phyloP scores from a whole-genome alignment of 2,797 vertebrate genomes.

The Hippoglossus hippoglossus region DNA sequence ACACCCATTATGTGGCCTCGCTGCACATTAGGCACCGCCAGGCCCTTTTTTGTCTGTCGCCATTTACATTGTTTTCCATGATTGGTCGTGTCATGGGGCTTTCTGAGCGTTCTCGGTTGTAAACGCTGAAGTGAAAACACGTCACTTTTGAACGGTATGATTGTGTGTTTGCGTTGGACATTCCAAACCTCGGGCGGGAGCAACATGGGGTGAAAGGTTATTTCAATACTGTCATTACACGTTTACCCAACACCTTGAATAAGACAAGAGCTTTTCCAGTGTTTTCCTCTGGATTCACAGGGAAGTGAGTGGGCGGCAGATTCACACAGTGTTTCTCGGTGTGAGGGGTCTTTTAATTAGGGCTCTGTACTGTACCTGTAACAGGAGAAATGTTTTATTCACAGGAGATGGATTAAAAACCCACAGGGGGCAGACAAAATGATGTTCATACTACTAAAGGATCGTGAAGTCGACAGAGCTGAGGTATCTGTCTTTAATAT shows the following conservation, averaged over 20 bases:
- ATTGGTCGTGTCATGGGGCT: constrained; percentile 40
- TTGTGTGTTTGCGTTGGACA: constrained; percentile 64
- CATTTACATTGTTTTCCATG: constrained; percentile 50
- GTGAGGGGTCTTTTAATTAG: constrained; percentile 24
- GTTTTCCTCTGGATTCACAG: constrained; percentile 21
- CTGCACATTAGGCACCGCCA: constrained; percentile 47
- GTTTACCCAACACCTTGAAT: constrained; percentile 20
- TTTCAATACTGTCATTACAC: constrained; percentile 48
- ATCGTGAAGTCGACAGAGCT: not conserved
- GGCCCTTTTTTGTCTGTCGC: constrained; percentile 65
- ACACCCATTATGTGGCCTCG: constrained; percentile 67
- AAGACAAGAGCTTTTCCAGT: constrained; percentile 28
- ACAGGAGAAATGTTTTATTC: constrained; percentile 17
- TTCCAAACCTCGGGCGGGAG: constrained; percentile 49
- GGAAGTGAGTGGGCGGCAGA: constrained; percentile 26
- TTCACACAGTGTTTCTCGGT: constrained; percentile 16
- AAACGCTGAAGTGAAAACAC: constrained; percentile 54
- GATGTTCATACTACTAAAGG: constrained; percentile 9
- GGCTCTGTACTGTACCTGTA: constrained; percentile 19
- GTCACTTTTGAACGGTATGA: constrained; percentile 51
- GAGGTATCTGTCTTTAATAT: not conserved
- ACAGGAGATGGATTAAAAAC: constrained; percentile 26
- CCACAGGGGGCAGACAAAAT: constrained; percentile 11
- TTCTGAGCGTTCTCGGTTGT: not conserved
- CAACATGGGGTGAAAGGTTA: constrained; percentile 44